Conservation (phyloP, 2,888 invertebrate species). For the Phasia obesa region DNA sequence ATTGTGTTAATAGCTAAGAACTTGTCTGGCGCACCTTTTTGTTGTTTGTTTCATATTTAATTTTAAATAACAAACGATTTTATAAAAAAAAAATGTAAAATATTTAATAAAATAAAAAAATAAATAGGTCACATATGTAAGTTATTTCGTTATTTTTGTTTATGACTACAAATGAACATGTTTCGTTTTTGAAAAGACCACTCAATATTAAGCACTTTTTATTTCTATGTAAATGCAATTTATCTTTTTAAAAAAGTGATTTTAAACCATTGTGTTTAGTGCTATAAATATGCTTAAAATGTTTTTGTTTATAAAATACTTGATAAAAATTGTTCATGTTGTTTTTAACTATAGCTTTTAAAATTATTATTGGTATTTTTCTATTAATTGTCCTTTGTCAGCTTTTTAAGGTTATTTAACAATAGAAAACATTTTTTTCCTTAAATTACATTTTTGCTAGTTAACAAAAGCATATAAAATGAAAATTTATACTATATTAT, state of each 20-base stretch:
- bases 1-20: too few species aligned
- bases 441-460: too few species aligned
- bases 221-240: conserved; percentile 12
- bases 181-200: conserved; percentile 2
- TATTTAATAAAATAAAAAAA: too few species aligned
- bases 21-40: too few species aligned
- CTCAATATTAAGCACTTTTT: conserved; percentile 6
- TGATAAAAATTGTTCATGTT: background rate
- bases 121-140: background rate
- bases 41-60: too few species aligned
- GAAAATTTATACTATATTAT: too few species aligned
- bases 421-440: too few species aligned
- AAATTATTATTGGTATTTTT: conserved; percentile 3
- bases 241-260: conserved; percentile 1
- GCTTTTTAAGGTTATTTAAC: background rate
- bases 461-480: too few species aligned
- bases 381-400: background rate
- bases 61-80: too few species aligned
- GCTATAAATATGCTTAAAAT: conserved; percentile 7
- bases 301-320: background rate
- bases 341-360: conserved; percentile 16
- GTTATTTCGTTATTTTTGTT: conserved; percentile 16
- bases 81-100: too few species aligned
- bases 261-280: conserved; percentile 8
- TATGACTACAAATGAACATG: background rate